These are phyloP conservation scores for Sipha flava DNA, from an alignment of 1,140 invertebrate genomes.

Conservation along the genomic window DNA sequence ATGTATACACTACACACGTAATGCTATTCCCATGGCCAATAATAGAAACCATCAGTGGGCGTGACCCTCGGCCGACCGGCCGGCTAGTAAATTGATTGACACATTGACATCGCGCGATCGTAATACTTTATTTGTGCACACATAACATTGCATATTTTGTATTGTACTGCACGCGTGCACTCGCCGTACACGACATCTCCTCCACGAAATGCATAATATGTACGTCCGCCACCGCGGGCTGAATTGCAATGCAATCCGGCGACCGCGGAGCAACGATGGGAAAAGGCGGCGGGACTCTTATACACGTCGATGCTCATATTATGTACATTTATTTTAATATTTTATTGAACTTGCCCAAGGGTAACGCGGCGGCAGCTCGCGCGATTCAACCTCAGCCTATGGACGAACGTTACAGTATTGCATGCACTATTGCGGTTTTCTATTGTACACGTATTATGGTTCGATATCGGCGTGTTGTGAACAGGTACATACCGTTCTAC, in stretches of 20 bases:
- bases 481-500: no score
- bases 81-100: constrained; percentile 8
- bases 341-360: not conserved
- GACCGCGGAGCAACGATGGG: not conserved
- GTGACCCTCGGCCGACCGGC: not conserved
- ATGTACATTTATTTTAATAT: no score
- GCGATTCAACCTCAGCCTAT: no score
- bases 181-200: not conserved
- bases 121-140: not conserved
- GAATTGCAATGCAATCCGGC: not conserved
- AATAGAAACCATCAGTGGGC: not conserved
- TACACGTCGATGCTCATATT: no score
- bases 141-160: no score
- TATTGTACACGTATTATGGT: no score
- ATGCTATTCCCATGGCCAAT: constrained; percentile 13
- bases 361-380: not conserved
- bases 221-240: not conserved
- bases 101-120: not conserved
- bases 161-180: not conserved
- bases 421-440: no score
- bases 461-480: no score
- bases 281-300: not conserved
- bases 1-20: not conserved
- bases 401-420: no score
- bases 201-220: not conserved